Base-by-base conservation (phyloP, 1,140 invertebrate genomes). In the Phortica variegata region DNA sequence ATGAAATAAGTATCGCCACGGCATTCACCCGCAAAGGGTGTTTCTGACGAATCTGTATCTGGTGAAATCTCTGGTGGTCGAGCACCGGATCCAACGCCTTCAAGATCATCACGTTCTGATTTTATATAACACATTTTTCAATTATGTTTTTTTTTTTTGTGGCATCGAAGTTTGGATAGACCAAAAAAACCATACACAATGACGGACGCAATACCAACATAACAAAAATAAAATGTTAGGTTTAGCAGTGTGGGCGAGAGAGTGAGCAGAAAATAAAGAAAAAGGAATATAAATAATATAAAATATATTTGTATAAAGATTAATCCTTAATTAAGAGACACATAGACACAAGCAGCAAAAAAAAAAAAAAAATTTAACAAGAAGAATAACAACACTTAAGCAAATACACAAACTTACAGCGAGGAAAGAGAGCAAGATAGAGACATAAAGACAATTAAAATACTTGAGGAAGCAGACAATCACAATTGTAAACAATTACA, bases 1-100 rank as follows among this genome's bases (percentile, higher is more conserved):
- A 58, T 58, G 16, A 79, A 78, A 19, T 78, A 75, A 54, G 82
- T 79, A 65, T 84, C 83, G 12, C 79, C 81, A 32, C 82, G 76
- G 56, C 80, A 83, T 44, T 61, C 55, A 41, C 17, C 3, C 1
- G 15, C 42, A 17, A 17, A 29, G 6, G 10, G 10, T 9, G 52
- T 31, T 29, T 54, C 52, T 7, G 38, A 40, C 6, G 32, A 15
- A 29, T 13, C 21, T 31, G 37, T 37, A 16, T 33, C 45, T 19
- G 26, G n/a, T n/a, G n/a, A n/a, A n/a, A 10, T 23, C 29, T 41
- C 6, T 17, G 21, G 17, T 6, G 17, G 6, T 17, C 4, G 37
- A 19, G 40, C n/a, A 18, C 44, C 44, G 15, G n/a, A n/a, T n/a
- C 54, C 69, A 15, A 61, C 69, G 46, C 59, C 68, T 37, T 60